phyloP scores from a whole-genome alignment of 2,113 vertebrate genomes.

The Todiramphus chloris region DNA sequence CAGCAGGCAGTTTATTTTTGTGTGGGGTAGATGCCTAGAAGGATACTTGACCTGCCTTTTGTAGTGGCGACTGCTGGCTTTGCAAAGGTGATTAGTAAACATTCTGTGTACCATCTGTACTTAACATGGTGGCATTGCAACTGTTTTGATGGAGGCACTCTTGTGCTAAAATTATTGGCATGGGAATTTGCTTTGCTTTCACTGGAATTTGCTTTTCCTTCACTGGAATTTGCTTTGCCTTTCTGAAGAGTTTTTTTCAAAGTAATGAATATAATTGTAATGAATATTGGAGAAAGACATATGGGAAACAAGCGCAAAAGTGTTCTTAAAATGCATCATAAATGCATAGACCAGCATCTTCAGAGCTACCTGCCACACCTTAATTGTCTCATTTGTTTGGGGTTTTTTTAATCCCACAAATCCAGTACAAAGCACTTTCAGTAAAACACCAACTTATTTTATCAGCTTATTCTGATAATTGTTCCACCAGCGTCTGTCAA shows the following conservation, averaged over 20 bases:
- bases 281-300: too few species aligned
- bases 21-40: not conserved
- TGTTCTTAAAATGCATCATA: not conserved
- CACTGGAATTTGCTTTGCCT: not conserved
- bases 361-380: not conserved
- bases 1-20: not conserved
- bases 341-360: not conserved
- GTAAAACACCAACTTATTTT: not conserved
- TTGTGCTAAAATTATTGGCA: not conserved
- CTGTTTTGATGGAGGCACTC: not conserved
- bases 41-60: not conserved
- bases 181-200: not conserved
- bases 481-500: not conserved
- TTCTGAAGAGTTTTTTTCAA: not conserved
- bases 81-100: not conserved
- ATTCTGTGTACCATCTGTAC: not conserved
- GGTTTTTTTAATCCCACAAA: not conserved
- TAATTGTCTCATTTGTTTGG: not conserved
- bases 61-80: not conserved
- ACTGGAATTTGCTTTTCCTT: not conserved
- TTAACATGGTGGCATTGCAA: not conserved
- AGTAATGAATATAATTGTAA: not conserved
- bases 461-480: too few species aligned
- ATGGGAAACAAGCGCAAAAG: not conserved
- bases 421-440: not conserved